These are phyloP conservation scores for Yasuhikotakia modesta DNA, from an alignment of 2,797 vertebrate species.

Conservation along the genomic window DNA sequence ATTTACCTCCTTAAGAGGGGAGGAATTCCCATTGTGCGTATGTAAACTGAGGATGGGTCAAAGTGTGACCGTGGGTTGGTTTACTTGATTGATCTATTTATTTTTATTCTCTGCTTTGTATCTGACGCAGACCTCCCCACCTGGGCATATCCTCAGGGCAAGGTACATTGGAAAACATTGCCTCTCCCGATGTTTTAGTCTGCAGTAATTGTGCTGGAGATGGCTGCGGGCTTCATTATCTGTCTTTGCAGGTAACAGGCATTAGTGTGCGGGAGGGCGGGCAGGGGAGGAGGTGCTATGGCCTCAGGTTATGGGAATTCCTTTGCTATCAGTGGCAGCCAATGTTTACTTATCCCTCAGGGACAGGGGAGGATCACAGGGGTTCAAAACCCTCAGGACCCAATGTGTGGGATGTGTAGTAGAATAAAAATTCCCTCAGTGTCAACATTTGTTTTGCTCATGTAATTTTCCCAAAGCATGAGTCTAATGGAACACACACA, in stretches of 20 bases:
- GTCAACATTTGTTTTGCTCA: conserved; percentile 79
- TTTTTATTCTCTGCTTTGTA: conserved; percentile 26
- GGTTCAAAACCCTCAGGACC: conserved; percentile 74
- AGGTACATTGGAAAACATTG: conserved; percentile 53
- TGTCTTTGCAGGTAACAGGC: conserved; percentile 59
- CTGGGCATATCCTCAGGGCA: conserved; percentile 49
- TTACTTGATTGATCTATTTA: conserved; percentile 36
- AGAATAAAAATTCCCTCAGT: conserved; percentile 72
- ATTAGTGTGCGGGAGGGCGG: conserved; percentile 61
- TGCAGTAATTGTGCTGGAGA: conserved; percentile 63
- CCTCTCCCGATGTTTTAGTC: conserved; percentile 58
- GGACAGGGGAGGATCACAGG: conserved; percentile 73
- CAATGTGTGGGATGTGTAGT: conserved; percentile 67
- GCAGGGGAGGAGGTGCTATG: conserved; percentile 31
- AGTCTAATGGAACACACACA: conserved; percentile 45
- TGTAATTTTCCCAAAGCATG: conserved; percentile 73
- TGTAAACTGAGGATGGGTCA: conserved; percentile 25
- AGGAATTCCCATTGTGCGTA: conserved; percentile 17
- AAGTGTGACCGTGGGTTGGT: conserved; percentile 37
- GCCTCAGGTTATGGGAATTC: conserved; percentile 70
- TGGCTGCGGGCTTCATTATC: conserved; percentile 68
- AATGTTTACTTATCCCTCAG: conserved; percentile 76
- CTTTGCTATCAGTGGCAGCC: conserved; percentile 76
- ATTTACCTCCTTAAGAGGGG: conserved; percentile 27
- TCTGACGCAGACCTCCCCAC: conserved; percentile 32